Base-by-base conservation (phyloP, 2,797 vertebrate genomes). In the Clarias laeviceps region DNA sequence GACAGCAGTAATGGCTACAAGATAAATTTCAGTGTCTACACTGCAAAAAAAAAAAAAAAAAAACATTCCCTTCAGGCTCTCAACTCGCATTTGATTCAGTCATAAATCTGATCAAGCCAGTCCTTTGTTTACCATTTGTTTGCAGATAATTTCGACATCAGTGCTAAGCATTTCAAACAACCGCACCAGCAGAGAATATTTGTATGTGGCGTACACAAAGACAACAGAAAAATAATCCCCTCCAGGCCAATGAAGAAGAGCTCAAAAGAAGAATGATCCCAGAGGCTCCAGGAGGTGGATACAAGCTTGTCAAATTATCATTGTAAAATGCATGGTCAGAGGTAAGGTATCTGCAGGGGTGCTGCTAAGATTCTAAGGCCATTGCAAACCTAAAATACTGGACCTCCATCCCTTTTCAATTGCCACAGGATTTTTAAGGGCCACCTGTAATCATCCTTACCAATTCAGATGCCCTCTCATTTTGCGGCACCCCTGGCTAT, bases 101-200 rank as follows among this genome's bases (percentile, higher is more conserved):
- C 29, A 45, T 80, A 11, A 64, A 80, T 80, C 78, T 50, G 24
- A 45, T 45, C 77, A 64, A 80, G 61, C 7, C 15, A 2, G n/a
- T 27, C 14, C 61, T 40, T 24, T 45, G 61, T 27, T 80, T 65
- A 12, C n/a, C 78, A 80, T 80, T 80, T 64, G 34, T 80, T 27
- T 27, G 37, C 65, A 64, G 59, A 64, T 27, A 18, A 80, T 45
- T 40, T 64, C 14, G 17, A 27, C 37, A 65, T 64, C 20, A 65
- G 15, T 4, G 4, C 18, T 65, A 27, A 45, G 24, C 22, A 62
- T 77, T 77, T 77, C 18, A 77, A 76, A 77, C 27, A 62, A 62
- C 4, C 17, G 12, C n/a, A n/a, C 3, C 22, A 40, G 56, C 76
- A 24, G 32, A 37, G 76, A 61, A 37, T 62, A n/a, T 37, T 34